These are phyloP conservation scores for Amiota communis DNA, from an alignment of 2,888 invertebrate genomes.

Conservation along the genomic window DNA sequence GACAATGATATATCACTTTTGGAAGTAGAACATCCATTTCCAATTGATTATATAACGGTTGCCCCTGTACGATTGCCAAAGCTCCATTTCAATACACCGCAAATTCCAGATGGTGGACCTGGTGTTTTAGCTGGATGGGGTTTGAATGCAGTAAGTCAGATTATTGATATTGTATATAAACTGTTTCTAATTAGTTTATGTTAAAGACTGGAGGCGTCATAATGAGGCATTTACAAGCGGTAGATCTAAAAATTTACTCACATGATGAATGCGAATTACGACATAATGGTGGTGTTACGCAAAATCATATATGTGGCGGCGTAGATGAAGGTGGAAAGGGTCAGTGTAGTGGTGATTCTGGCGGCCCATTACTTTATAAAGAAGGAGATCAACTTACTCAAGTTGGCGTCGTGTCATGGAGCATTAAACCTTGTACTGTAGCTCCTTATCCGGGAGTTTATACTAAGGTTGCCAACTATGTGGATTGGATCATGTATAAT, in stretches of 20 bases:
- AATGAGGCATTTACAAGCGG: slow-evolving; percentile 69
- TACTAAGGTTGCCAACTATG: slow-evolving; percentile 70
- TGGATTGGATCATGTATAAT: slow-evolving; percentile 63
- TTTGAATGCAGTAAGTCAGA: slow-evolving; percentile 54
- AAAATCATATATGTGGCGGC: slow-evolving; percentile 73
- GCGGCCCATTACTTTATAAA: slow-evolving; percentile 66
- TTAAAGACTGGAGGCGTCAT: slow-evolving; percentile 67
- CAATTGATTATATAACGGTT: slow-evolving; percentile 53
- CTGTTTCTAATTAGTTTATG: not conserved
- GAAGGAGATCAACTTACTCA: slow-evolving; percentile 51
- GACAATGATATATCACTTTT: slow-evolving; percentile 73
- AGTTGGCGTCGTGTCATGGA: slow-evolving; percentile 74
- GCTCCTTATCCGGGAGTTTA: slow-evolving; percentile 73
- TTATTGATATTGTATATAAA: not conserved
- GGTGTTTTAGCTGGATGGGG: slow-evolving; percentile 70
- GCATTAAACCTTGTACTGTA: slow-evolving; percentile 72
- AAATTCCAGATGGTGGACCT: slow-evolving; percentile 49
- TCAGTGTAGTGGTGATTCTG: slow-evolving; percentile 70
- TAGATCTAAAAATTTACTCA: slow-evolving; percentile 68
- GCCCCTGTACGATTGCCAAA: slow-evolving; percentile 50
- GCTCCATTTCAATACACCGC: slow-evolving; percentile 54
- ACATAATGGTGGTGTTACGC: slow-evolving; percentile 56
- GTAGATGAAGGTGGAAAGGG: slow-evolving; percentile 65
- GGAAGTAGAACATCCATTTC: slow-evolving; percentile 58
- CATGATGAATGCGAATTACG: slow-evolving; percentile 58